Conservation (phyloP, 92 coral and sea anemone species). For the Parazoanthus darwini region DNA sequence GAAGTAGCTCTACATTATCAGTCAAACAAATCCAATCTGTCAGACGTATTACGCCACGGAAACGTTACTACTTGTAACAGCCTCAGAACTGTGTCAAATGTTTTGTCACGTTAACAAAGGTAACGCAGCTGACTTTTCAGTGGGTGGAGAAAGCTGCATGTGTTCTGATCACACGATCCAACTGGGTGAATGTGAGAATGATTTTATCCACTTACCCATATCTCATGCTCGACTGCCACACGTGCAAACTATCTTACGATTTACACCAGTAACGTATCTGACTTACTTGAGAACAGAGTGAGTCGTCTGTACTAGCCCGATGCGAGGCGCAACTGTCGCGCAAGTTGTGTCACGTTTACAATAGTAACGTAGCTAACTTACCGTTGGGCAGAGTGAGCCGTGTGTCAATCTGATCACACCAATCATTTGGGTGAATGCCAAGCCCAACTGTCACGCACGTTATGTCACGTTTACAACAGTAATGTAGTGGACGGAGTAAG, state of each 20-base stretch:
- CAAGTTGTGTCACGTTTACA: background rate
- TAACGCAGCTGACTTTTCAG: conserved; percentile 45
- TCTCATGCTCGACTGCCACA: conserved; percentile 13
- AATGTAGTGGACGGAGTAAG: conserved; percentile 73
- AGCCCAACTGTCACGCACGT: conserved; percentile 3
- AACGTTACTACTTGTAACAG: background rate
- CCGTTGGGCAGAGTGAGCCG: conserved; percentile 78
- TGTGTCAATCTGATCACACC: conserved; percentile 67
- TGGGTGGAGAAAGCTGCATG: conserved; percentile 57
- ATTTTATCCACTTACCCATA: background rate
- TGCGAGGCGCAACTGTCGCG: background rate
- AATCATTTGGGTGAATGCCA: conserved; percentile 54
- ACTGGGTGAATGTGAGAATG: conserved; percentile 48
- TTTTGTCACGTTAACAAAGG: background rate
- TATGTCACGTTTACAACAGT: background rate
- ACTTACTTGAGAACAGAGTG: conserved; percentile 73
- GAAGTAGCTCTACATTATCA: background rate
- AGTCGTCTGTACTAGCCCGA: conserved; percentile 50
- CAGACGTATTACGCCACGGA: background rate
- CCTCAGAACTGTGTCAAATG: background rate
- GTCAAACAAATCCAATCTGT: background rate
- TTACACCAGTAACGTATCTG: background rate
- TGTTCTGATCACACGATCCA: conserved; percentile 61
- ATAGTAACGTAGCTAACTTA: conserved; percentile 14
- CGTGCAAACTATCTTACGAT: background rate